These are phyloP conservation scores for Agriopis leucophaearia DNA, from an alignment of 2,888 invertebrate species.

Conservation along the genomic window DNA sequence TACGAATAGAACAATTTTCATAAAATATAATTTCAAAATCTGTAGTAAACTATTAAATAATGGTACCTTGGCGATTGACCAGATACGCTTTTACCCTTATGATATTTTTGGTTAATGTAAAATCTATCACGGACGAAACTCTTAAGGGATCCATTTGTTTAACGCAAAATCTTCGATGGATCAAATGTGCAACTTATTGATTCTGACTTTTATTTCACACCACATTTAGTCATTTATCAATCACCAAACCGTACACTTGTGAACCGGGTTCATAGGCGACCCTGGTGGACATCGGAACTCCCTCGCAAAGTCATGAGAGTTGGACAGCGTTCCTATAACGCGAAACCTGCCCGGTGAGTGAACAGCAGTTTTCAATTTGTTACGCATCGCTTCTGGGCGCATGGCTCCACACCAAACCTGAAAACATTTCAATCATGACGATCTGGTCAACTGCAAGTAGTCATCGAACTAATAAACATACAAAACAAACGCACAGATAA, in stretches of 20 bases:
- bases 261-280: conserved; percentile 92
- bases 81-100: conserved; percentile 13
- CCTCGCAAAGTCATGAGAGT: conserved; percentile 91
- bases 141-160: background rate
- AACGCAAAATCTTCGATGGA: background rate
- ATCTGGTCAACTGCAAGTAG: too few relatives aligned
- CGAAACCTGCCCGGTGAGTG: conserved; percentile 94
- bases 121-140: background rate
- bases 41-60: conserved; percentile 4
- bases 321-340: conserved; percentile 92
- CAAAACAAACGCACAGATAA: too few relatives aligned
- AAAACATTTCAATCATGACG: conserved; percentile 1
- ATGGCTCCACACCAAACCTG: conserved; percentile 89
- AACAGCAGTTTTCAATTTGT: conserved; percentile 93
- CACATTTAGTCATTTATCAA: background rate
- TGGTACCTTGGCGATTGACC: background rate
- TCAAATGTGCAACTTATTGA: background rate
- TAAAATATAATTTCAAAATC: conserved; percentile 67
- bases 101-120: background rate
- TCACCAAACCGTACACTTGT: conserved; percentile 93
- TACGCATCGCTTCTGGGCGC: conserved; percentile 92
- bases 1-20: conserved; percentile 21
- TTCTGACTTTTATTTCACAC: background rate
- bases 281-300: conserved; percentile 90
- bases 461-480: too few relatives aligned